Percentiles rank a stretch among this genome's conserved stretches.
These are phyloP conservation scores for Otis tarda DNA, from an alignment of 2,113 vertebrate genomes.

Conservation along the genomic window DNA sequence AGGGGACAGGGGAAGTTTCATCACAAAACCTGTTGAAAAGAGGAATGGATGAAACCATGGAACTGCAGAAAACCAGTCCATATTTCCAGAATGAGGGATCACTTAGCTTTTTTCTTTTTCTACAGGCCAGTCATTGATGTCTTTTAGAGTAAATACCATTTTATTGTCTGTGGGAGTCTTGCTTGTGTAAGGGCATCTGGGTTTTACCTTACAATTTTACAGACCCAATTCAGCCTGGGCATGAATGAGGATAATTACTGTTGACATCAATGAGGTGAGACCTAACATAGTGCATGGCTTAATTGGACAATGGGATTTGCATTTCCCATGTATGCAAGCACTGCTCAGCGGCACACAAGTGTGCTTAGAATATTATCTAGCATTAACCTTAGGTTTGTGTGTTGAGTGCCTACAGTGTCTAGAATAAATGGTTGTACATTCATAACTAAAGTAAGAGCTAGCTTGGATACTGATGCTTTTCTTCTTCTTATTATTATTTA, in stretches of 20 bases:
- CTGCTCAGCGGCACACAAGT: conserved; percentile 4
- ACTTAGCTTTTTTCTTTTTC: not conserved
- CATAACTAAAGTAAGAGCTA: not conserved
- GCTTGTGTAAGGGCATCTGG: not conserved
- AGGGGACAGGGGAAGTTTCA: not conserved
- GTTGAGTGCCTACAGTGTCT: not conserved
- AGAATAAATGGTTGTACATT: not conserved
- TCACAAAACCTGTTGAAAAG: not conserved
- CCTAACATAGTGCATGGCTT: not conserved
- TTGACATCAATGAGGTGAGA: conserved; percentile 12
- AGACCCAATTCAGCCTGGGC: not conserved
- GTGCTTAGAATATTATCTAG: conserved; percentile 9
- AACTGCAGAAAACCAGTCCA: not conserved
- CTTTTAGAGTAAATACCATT: not conserved
- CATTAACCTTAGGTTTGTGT: not conserved
- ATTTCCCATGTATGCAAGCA: not conserved
- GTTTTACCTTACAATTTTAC: not conserved
- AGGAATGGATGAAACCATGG: not conserved
- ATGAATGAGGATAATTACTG: not conserved
- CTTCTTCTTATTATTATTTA: not conserved
- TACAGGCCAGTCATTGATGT: not conserved
- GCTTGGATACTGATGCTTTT: not conserved
- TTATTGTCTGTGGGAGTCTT: not conserved
- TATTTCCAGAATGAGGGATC: not conserved
- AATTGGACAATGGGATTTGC: conserved; percentile 12